Conservation (phyloP, 2,113 vertebrate genomes). For the Nipponia nippon region DNA sequence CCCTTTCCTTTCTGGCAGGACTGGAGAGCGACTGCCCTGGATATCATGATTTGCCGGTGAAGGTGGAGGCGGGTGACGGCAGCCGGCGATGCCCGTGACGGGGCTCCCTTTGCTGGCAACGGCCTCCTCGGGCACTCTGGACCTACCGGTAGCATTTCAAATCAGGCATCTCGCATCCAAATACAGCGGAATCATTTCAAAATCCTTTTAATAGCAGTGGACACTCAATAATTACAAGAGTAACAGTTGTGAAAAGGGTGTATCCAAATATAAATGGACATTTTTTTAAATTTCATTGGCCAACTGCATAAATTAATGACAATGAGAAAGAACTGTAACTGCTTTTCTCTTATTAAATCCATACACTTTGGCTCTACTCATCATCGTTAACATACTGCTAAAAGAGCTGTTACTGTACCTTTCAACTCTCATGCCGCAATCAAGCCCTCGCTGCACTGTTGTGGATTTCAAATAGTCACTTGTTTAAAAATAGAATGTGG, state of each 20-base stretch:
- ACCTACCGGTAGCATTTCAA: not conserved
- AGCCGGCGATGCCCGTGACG: not conserved
- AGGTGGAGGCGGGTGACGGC: not conserved
- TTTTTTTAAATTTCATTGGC: not conserved
- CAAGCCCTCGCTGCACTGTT: not conserved
- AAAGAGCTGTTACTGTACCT: not conserved
- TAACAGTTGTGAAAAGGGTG: not conserved
- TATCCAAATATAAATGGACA: not conserved
- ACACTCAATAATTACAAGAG: not conserved
- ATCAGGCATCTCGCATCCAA: not conserved
- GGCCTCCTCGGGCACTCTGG: not conserved
- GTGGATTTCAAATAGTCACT: conserved; percentile 1
- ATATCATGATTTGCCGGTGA: not conserved
- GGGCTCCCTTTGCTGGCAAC: not conserved
- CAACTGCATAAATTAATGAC: conserved; percentile 7
- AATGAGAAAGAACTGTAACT: not conserved
- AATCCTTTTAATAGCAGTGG: not conserved
- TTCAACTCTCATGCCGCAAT: not conserved
- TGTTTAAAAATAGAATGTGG: conserved; percentile 40
- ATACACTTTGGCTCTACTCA: conserved; percentile 7
- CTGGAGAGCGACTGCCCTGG: not conserved
- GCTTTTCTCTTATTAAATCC: conserved; percentile 31
- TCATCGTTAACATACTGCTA: conserved; percentile 23
- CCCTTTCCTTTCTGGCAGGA: conserved; percentile 57
- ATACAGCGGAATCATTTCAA: not conserved